Evolutionary conservation across 2,888 invertebrate genomes (phyloP).

Genomic region (Erebia epiphron): DNA sequence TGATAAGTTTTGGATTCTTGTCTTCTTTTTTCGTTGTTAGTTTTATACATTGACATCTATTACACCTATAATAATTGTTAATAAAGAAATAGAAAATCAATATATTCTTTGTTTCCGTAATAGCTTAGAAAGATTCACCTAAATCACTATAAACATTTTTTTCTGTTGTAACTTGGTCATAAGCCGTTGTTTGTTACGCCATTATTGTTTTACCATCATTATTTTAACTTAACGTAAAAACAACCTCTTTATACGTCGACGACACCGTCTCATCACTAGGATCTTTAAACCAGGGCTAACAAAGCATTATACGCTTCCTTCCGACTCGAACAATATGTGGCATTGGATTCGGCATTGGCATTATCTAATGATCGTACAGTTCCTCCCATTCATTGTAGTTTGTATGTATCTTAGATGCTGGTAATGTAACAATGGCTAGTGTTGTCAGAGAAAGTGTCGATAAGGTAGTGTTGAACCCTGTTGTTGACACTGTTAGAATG

Average conservation of each 20-base stretch:
- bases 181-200: no score
- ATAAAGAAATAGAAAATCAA: no score
- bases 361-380: constrained; percentile 75
- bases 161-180: no score
- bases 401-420: constrained; percentile 38
- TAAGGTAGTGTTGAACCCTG: constrained; percentile 36
- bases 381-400: constrained; percentile 71
- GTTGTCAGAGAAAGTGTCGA: constrained; percentile 48
- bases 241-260: constrained; percentile 17
- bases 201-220: not conserved
- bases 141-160: no score
- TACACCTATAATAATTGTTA: no score
- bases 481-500: constrained; percentile 38
- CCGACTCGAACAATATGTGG: constrained; percentile 75
- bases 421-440: constrained; percentile 43
- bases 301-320: constrained; percentile 73
- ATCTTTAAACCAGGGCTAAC: constrained; percentile 58
- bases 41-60: no score
- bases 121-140: no score
- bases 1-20: no score
- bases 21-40: no score
- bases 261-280: constrained; percentile 47
- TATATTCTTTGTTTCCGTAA: no score
- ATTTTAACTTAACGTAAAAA: not conserved
- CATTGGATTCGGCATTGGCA: constrained; percentile 79